phyloP scores from a whole-genome alignment of 2,797 vertebrate genomes.

The Paedocypris micromegethes region DNA sequence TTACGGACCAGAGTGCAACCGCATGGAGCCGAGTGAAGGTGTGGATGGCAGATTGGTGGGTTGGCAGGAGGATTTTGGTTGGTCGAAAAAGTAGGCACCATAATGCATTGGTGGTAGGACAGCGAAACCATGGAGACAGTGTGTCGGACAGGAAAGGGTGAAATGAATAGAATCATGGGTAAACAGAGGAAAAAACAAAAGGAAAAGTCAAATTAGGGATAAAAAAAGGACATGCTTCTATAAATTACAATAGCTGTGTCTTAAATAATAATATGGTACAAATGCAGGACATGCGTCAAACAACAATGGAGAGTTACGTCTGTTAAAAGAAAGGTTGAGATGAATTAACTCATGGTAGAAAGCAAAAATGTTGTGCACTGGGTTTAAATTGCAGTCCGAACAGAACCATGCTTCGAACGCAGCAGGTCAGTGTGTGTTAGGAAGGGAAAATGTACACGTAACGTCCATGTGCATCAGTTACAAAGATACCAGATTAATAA shows the following conservation, averaged over 20 bases:
- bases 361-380: constrained; percentile 19
- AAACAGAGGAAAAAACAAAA: constrained; percentile 80
- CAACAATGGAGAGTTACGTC: constrained; percentile 44
- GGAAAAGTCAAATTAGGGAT: constrained; percentile 76
- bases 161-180: constrained; percentile 65
- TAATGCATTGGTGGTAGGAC: constrained; percentile 81
- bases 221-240: constrained; percentile 73
- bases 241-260: constrained; percentile 70
- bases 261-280: constrained; percentile 58
- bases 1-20: constrained; percentile 27
- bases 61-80: constrained; percentile 67
- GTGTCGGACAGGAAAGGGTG: constrained; percentile 48
- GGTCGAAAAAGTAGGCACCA: constrained; percentile 72
- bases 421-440: constrained; percentile 45
- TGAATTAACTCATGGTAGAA: constrained; percentile 34
- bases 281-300: constrained; percentile 72
- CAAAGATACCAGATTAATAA: too few relatives aligned
- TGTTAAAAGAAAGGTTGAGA: constrained; percentile 31
- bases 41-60: constrained; percentile 40
- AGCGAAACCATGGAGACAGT: constrained; percentile 73
- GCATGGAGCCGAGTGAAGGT: constrained; percentile 36
- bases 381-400: constrained; percentile 33
- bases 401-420: constrained; percentile 35
- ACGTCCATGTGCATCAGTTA: constrained; percentile 9
- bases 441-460: constrained; percentile 7